Evolutionary conservation across 1,140 invertebrate species (phyloP).

Genomic region (Ditylenchus dipsaci): DNA sequence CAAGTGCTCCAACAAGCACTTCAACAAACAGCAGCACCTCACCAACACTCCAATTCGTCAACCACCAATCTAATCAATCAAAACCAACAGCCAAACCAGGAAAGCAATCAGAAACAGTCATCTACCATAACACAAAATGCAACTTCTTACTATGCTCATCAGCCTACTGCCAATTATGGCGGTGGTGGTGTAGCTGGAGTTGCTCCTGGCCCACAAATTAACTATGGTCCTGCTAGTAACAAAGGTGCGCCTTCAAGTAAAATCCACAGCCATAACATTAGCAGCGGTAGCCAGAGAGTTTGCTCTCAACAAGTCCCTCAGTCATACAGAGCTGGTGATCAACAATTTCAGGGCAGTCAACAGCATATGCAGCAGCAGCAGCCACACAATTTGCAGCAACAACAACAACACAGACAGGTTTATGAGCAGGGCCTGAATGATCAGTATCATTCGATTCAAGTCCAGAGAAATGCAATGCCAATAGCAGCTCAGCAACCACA

Average conservation of each 20-base stretch:
- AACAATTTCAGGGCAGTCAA: neutral
- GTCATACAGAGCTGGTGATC: neutral
- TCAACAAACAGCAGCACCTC: neutral
- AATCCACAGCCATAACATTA: neutral
- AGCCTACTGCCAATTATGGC: neutral
- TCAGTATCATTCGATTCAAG: too few relatives aligned
- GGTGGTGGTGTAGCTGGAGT: neutral
- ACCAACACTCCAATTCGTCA: neutral
- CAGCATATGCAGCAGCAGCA: neutral
- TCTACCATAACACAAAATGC: too few relatives aligned
- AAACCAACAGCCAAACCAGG: neutral
- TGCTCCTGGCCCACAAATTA: too few relatives aligned
- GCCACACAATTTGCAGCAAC: neutral
- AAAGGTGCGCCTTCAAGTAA: neutral
- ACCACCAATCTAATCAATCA: neutral
- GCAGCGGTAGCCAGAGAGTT: neutral
- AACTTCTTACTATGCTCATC: neutral
- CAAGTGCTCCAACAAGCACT: neutral
- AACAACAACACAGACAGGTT: conserved; percentile 3
- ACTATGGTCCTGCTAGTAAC: neutral
- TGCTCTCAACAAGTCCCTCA: neutral
- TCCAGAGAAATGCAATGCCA: too few relatives aligned
- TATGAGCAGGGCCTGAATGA: neutral
- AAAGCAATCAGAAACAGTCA: neutral
- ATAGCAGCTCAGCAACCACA: too few relatives aligned